Base-by-base conservation (phyloP, 2,888 invertebrate genomes). In the Neocrepidodera transversa region DNA sequence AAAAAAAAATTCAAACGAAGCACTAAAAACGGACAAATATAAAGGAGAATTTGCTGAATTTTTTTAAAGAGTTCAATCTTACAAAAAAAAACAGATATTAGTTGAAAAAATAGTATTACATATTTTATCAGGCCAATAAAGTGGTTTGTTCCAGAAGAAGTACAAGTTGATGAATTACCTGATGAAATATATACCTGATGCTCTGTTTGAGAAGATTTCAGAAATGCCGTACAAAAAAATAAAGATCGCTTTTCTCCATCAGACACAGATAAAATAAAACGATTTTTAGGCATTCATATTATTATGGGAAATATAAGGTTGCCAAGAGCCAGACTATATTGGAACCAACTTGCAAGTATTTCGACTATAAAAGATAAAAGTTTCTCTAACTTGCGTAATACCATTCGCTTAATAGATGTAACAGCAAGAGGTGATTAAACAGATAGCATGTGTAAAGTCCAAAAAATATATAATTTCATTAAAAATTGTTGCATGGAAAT, bases 221-320 rank as follows among this genome's bases (percentile, higher is more conserved):
- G n/a, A n/a, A n/a, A n/a, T n/a, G n/a, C n/a, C n/a, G n/a, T n/a
- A n/a, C n/a, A n/a, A n/a, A n/a, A n/a, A n/a, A n/a, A n/a, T n/a
- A n/a, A n/a, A n/a, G n/a, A n/a, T 6, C 32, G 49, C n/a, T 49
- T 49, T 49, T 35, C 49, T 6, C 49, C 49, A 17, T 17, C 32
- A 49, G n/a, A 14, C 10, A 32, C 14, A 20, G 49, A 49, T 32
- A 35, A 49, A 49, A 49, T 49, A 11, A 49, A 49, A 18, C 32
- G 35, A 20, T 49, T 35, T 20, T 4, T 49, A 17, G 49, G 49
- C 3, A 49, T 49, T 2, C 35, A 49, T 17, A 11, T 49, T 17
- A 17, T 49, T 11, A 49, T 49, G 49, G 49, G 49, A 49, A 49
- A 49, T 32, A 3, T 49, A 32, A 17, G 32, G 11, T 49, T 17